These are phyloP conservation scores for Diplazon laetatorius DNA, from an alignment of 2,888 invertebrate species.

Conservation along the genomic window DNA sequence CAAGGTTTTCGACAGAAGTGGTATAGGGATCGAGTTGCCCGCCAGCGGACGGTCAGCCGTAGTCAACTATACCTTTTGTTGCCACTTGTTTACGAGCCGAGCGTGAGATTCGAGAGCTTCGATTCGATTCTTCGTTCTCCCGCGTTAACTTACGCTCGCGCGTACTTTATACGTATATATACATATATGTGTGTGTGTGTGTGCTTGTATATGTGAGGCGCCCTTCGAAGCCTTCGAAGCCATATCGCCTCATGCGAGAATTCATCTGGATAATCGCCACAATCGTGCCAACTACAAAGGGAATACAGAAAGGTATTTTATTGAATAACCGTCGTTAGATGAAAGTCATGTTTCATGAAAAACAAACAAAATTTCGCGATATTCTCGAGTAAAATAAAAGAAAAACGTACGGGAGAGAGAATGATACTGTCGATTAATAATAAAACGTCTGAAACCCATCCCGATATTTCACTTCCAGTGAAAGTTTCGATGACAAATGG, in stretches of 20 bases:
- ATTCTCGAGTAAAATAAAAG: neutral
- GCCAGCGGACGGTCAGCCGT: slow-evolving; percentile 77
- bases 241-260: slow-evolving; percentile 42
- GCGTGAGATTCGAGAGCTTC: slow-evolving; percentile 78
- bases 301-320: slow-evolving; percentile 16
- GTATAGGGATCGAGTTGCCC: slow-evolving; percentile 44
- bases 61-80: slow-evolving; percentile 76
- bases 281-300: slow-evolving; percentile 43
- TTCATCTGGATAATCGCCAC: slow-evolving; percentile 52
- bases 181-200: slow-evolving; percentile 32
- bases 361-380: neutral
- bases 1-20: slow-evolving; percentile 32
- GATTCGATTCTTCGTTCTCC: slow-evolving; percentile 77
- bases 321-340: too few species aligned
- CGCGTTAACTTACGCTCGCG: slow-evolving; percentile 28
- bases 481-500: slow-evolving; percentile 62
- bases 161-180: too few species aligned
- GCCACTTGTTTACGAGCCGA: slow-evolving; percentile 80
- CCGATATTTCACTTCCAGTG: slow-evolving; percentile 57
- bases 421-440: slow-evolving; percentile 54
- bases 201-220: neutral
- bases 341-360: too few species aligned
- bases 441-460: slow-evolving; percentile 34
- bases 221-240: slow-evolving; percentile 17
- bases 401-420: slow-evolving; percentile 7